A percentile compares a stretch with the other conserved stretches of the same genome.
These are phyloP conservation scores for Neosalanx taihuensis DNA, from an alignment of 2,797 vertebrate species.

Conservation along the genomic window DNA sequence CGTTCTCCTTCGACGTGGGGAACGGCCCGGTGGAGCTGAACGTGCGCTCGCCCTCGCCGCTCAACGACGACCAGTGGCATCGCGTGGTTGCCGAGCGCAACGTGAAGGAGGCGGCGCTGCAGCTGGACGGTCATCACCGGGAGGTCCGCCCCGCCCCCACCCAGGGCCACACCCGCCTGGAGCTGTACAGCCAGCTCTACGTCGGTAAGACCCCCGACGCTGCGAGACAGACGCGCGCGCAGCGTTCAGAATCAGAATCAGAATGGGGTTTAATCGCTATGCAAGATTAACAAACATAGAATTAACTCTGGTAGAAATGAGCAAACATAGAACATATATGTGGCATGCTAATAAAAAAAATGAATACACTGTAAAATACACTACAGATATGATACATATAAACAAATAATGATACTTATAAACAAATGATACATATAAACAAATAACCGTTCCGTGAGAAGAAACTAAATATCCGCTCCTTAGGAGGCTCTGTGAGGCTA, in stretches of 20 bases:
- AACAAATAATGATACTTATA: no score
- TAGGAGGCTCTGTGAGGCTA: background rate
- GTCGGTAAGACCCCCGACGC: constrained; percentile 77
- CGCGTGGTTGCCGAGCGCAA: constrained; percentile 88
- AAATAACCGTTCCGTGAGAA: no score
- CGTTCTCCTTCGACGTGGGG: constrained; percentile 90
- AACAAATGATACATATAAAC: no score
- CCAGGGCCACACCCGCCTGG: constrained; percentile 84
- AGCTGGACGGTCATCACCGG: constrained; percentile 80
- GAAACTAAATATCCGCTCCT: no score
- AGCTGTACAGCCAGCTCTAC: constrained; percentile 89
- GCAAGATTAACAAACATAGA: no score
- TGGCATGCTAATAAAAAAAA: no score
- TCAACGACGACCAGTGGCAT: constrained; percentile 94
- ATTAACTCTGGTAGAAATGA: no score
- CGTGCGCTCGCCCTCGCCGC: constrained; percentile 72
- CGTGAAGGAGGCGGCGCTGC: constrained; percentile 86
- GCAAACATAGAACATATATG: no score
- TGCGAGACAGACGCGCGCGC: background rate
- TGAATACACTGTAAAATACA: no score
- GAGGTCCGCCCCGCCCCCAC: constrained; percentile 73
- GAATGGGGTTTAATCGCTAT: no score
- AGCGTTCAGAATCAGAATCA: no score
- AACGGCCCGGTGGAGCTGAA: constrained; percentile 84
- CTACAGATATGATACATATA: no score